These are phyloP conservation scores for Belgica antarctica DNA, from an alignment of 2,888 invertebrate species.

Conservation along the genomic window DNA sequence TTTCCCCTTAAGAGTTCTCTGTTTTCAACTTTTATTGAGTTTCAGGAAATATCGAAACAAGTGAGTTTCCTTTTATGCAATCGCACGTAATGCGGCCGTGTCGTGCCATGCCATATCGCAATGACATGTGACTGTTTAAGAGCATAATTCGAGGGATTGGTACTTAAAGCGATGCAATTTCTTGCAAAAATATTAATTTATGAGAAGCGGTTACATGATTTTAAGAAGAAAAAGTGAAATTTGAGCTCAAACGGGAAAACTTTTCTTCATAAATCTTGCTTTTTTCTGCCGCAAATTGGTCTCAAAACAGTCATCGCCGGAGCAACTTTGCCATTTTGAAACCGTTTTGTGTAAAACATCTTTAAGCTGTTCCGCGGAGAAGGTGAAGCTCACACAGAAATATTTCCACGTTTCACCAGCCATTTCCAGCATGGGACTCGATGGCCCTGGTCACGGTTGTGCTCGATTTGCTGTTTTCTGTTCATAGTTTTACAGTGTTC, in stretches of 20 bases:
- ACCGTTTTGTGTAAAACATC: not conserved
- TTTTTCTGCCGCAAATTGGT: not conserved
- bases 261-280: not conserved
- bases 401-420: too few species aligned
- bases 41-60: conserved; percentile 9
- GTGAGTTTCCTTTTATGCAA: conserved; percentile 26
- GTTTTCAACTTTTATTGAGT: not conserved
- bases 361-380: not conserved
- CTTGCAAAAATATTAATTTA: not conserved
- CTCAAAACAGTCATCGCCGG: not conserved
- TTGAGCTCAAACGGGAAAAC: not conserved
- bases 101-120: not conserved
- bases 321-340: not conserved
- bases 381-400: conserved; percentile 21
- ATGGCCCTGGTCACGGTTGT: not conserved
- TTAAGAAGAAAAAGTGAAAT: not conserved
- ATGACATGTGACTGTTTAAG: conserved; percentile 5
- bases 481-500: too few species aligned
- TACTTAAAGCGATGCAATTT: not conserved
- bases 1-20: not conserved
- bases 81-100: not conserved
- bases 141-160: not conserved
- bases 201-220: not conserved
- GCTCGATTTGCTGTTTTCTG: too few species aligned
- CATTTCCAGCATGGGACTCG: not conserved